Evolutionary conservation across 2,113 vertebrate species (phyloP), one percentile per base, ranked within the genome.

Genomic region (Macroglossus sobrinus): DNA sequence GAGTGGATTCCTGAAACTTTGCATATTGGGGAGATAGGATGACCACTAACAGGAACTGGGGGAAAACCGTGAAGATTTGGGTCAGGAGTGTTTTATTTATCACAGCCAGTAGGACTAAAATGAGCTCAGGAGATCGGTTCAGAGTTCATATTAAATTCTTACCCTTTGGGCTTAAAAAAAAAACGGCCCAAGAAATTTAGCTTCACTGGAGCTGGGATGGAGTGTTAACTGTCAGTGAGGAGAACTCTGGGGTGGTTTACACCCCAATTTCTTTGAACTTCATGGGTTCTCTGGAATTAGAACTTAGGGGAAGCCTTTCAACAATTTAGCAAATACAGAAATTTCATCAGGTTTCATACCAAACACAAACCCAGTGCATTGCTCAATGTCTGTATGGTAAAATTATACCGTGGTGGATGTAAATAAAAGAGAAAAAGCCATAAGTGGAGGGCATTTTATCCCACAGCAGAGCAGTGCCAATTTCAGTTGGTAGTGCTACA

Each of bases 301-400:
- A 57, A 63, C n/a, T 97, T 94, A 55, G 55, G 74, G 64, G 92
- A 91, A 97, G 53, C 13, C 38, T 40, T 94, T 87, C 38, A 53
- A 18, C 3, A 40, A 30, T 71, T 93, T 89, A 75, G 76, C 47
- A 80, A 96, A 72, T 38, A 78, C 16, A 74, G 47, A 93, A 79
- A 94, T 89, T 87, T 84, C 81, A 57, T 57, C 35, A 84, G 22
- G 9, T 71, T 94, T 95, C 89, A 69, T 63, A 59, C 63, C 47
- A 92, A 93, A 64, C 68, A 72, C 40, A 96, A 50, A 80, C 26
- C 79, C 78, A 61, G n/a, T 53, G 72, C 59, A 40, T 97, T 97
- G 95, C 96, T 79, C 90, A 97, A 95, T 68, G 12, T 94, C 89
- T 93, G 19, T 30, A 66, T 43, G 78, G 96, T n/a, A 90, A 92